A percentile compares a stretch with the other conserved stretches of the same genome.
Evolutionary conservation across 2,797 vertebrate species (phyloP).

Genomic region (Decapterus maruadsi): DNA sequence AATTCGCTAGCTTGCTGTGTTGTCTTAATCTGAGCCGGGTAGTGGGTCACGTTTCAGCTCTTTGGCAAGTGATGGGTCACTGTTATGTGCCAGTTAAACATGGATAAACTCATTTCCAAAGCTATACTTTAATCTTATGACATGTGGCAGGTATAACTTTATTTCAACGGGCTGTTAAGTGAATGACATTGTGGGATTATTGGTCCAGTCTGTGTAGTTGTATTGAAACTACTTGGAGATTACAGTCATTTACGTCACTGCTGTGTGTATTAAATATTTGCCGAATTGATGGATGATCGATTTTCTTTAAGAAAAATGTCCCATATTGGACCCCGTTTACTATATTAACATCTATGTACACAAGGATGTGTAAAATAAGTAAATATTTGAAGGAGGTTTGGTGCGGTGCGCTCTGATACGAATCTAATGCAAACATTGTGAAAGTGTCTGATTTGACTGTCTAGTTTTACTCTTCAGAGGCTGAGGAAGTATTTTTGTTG

Average conservation of each 20-base stretch:
- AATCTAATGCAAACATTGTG: not conserved
- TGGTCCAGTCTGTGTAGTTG: no score
- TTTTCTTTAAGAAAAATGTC: not conserved
- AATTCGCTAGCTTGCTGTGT: conserved; percentile 8
- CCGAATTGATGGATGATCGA: not conserved
- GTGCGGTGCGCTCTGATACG: not conserved
- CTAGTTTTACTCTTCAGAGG: not conserved
- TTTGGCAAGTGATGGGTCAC: not conserved
- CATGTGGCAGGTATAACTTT: not conserved
- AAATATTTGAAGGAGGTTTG: conserved; percentile 10
- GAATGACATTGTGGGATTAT: not conserved
- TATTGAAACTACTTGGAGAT: no score
- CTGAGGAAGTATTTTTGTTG: not conserved
- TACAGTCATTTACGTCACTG: not conserved
- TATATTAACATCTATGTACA: fast-evolving
- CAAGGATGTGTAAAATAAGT: not conserved
- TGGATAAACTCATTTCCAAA: no score
- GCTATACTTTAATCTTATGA: not conserved
- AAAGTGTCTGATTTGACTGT: not conserved
- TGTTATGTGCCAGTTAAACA: not conserved
- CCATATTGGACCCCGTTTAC: fast-evolving
- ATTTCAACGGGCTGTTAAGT: not conserved
- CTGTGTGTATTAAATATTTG: not conserved
- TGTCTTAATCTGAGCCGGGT: not conserved
- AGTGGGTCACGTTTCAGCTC: conserved; percentile 23